Evolutionary conservation across 2,888 invertebrate species (phyloP).

Genomic region (Melanargia galathea): DNA sequence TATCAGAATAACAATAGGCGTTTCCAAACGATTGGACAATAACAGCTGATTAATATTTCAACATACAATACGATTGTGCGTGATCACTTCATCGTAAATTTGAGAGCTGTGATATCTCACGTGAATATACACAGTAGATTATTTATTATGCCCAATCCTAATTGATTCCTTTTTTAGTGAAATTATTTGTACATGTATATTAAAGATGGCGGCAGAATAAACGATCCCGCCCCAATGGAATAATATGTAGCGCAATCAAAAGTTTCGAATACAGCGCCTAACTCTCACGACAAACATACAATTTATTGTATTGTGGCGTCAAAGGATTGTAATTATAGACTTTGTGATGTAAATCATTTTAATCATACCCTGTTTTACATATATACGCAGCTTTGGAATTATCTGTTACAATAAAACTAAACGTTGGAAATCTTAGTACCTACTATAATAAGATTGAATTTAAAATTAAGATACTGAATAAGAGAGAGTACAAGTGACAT

Average conservation of each 20-base stretch:
- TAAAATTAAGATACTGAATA: no score
- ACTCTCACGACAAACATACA: constrained; percentile 3
- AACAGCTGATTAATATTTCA: not conserved
- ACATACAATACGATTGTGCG: not conserved
- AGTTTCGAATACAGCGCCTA: constrained; percentile 11
- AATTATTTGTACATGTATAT: not conserved
- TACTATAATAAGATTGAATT: no score
- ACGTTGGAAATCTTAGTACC: not conserved
- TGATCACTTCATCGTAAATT: not conserved
- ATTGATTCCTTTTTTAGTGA: no score
- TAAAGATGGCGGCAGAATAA: not conserved
- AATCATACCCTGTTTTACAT: not conserved
- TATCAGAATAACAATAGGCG: not conserved
- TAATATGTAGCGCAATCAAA: constrained; percentile 16
- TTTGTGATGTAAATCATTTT: constrained; percentile 4
- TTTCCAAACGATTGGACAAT: not conserved
- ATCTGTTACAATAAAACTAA: not conserved
- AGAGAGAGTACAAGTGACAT: no score
- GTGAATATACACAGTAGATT: not conserved
- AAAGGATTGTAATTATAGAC: constrained; percentile 25
- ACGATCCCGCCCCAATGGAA: not conserved
- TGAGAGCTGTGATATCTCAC: not conserved
- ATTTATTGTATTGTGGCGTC: constrained; percentile 14
- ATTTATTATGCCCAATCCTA: not conserved
- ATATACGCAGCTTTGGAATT: not conserved